A percentile compares a stretch with the other conserved stretches of the same genome.
Conservation (phyloP, 2,797 vertebrate genomes). For the Scolopax bukidnonensis region DNA sequence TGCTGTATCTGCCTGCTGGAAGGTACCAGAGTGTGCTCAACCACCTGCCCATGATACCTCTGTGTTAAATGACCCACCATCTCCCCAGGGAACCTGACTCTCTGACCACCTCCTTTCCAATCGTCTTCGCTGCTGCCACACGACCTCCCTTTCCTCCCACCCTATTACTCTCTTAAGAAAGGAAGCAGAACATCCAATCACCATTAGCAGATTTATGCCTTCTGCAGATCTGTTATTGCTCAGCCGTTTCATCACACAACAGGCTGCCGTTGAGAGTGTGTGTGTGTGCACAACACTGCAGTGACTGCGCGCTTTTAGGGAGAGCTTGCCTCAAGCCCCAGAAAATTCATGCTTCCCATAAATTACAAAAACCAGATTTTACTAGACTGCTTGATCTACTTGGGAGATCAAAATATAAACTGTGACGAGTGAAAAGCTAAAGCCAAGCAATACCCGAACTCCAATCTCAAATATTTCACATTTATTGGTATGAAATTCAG, state of each 20-base stretch:
- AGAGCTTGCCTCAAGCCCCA: not conserved
- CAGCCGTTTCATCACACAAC: not conserved
- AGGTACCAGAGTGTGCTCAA: not conserved
- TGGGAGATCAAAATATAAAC: not conserved
- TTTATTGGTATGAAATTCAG: not conserved
- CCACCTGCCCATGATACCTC: fast-evolving
- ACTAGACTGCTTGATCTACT: not conserved
- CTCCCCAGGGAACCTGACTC: not conserved
- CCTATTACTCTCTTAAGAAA: not conserved
- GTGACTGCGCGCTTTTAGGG: fast-evolving
- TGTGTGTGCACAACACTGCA: fast-evolving
- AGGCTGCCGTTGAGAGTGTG: fast-evolving
- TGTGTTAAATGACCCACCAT: fast-evolving
- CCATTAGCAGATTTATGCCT: not conserved
- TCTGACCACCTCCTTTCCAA: not conserved
- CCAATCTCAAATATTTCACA: not conserved
- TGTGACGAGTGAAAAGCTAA: not conserved
- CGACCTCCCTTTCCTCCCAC: not conserved
- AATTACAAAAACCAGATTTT: not conserved
- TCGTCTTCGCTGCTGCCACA: not conserved
- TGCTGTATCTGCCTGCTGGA: not conserved
- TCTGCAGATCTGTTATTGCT: not conserved
- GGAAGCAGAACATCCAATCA: not conserved
- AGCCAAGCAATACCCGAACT: not conserved
- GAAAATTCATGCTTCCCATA: not conserved